phyloP scores from a whole-genome alignment of 1,140 invertebrate genomes.

The Heliconius congener region DNA sequence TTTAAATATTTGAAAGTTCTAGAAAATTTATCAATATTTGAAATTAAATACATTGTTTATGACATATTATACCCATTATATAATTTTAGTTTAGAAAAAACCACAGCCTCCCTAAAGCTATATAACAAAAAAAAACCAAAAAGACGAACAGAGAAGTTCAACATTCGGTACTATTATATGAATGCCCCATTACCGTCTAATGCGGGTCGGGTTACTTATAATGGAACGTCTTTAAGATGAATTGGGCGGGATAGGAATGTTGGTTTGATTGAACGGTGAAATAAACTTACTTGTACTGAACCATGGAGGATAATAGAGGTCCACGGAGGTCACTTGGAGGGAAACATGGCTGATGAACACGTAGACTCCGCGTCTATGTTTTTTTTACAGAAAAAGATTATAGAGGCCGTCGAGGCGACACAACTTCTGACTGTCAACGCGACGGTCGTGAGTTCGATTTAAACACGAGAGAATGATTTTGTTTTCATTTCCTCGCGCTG shows the following conservation, averaged over 20 bases:
- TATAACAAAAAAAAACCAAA: background rate
- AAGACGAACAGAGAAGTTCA: slow-evolving; percentile 5
- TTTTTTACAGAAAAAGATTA: background rate
- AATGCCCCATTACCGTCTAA: slow-evolving; percentile 51
- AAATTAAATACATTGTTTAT: no score
- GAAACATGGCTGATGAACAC: slow-evolving; percentile 13
- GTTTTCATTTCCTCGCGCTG: no score
- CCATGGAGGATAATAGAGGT: slow-evolving; percentile 16
- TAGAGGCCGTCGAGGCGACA: no score
- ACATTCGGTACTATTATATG: slow-evolving; percentile 29
- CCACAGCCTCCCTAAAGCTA: background rate
- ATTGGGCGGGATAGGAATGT: slow-evolving; percentile 59
- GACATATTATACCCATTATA: no score
- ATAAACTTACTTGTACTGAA: slow-evolving; percentile 5
- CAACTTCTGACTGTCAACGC: no score
- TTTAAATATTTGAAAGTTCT: no score
- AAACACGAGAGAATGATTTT: no score
- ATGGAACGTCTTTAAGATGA: slow-evolving; percentile 60
- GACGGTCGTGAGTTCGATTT: no score
- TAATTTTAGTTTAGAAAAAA: no score
- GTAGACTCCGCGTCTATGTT: background rate
- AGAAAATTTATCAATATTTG: no score
- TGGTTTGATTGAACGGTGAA: slow-evolving; percentile 34
- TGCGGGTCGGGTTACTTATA: slow-evolving; percentile 54
- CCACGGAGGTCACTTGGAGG: slow-evolving; percentile 15